Percentiles rank a stretch among this genome's conserved stretches.
Evolutionary conservation across 64 coral and sea anemone species (phyloP).

Genomic region (Dendronephthya gigantea): DNA sequence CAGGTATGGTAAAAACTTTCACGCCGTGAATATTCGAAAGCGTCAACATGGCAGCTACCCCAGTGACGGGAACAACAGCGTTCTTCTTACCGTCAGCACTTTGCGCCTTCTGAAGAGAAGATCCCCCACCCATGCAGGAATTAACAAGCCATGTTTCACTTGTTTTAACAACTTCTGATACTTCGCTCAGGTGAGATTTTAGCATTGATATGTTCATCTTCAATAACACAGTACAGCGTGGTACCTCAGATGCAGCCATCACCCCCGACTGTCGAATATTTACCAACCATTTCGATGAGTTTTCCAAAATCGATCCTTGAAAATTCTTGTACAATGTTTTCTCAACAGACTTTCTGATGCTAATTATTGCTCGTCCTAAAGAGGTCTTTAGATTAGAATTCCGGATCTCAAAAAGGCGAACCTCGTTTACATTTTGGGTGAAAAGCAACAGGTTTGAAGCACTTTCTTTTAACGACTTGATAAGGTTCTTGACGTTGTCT

Average conservation of each 20-base stretch:
- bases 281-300: background rate
- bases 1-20: background rate
- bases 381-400: background rate
- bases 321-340: background rate
- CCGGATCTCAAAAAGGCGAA: background rate
- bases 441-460: background rate
- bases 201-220: background rate
- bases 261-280: background rate
- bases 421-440: background rate
- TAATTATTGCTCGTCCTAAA: background rate
- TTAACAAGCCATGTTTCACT: background rate
- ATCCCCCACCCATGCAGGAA: background rate
- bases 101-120: background rate
- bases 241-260: no score
- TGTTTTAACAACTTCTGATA: background rate
- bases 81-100: background rate
- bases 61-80: background rate
- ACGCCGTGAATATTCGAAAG: background rate
- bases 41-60: background rate
- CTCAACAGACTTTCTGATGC: background rate
- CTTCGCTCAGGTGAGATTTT: background rate
- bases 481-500: background rate
- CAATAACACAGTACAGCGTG: background rate
- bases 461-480: background rate
- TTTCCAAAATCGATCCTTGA: background rate